A percentile compares a stretch with the other conserved stretches of the same genome.
These are phyloP conservation scores for Galemys pyrenaicus DNA, from an alignment of 2,113 vertebrate species.

Conservation along the genomic window DNA sequence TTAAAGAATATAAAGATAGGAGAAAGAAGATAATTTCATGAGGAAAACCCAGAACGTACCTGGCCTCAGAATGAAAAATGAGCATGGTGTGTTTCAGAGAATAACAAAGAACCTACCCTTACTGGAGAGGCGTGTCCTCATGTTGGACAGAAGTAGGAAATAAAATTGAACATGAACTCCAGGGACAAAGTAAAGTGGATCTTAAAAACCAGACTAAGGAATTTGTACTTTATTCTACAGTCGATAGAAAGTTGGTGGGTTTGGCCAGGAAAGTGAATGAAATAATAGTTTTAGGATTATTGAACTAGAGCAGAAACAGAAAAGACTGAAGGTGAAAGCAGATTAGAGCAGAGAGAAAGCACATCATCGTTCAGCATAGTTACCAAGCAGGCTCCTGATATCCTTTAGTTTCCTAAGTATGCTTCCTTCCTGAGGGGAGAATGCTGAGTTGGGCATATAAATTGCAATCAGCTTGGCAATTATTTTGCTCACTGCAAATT, in stretches of 20 bases:
- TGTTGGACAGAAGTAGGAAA: not conserved
- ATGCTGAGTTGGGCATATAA: not conserved
- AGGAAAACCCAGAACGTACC: not conserved
- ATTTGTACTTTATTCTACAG: constrained; percentile 34
- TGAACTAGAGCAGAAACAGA: constrained; percentile 9
- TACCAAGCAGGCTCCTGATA: not conserved
- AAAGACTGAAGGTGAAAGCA: constrained; percentile 18
- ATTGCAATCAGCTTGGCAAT: constrained; percentile 12
- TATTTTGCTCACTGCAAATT: constrained; percentile 52
- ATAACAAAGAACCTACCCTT: not conserved
- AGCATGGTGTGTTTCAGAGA: not conserved
- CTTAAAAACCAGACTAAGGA: constrained; percentile 25
- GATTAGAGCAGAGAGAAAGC: constrained; percentile 38
- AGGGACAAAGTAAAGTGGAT: constrained; percentile 2
- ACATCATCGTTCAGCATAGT: not conserved
- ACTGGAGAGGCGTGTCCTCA: not conserved
- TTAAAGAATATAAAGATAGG: not conserved
- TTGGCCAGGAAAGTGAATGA: constrained; percentile 25
- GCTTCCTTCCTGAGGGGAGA: not conserved
- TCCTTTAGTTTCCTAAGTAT: not conserved
- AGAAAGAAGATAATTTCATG: constrained; percentile 26
- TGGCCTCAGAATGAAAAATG: constrained; percentile 24
- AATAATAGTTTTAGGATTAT: constrained; percentile 39
- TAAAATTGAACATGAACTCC: constrained; percentile 14
- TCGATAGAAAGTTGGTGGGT: not conserved